Conservation (phyloP, 1,140 invertebrate species). For the Brachionus calyciflorus region DNA sequence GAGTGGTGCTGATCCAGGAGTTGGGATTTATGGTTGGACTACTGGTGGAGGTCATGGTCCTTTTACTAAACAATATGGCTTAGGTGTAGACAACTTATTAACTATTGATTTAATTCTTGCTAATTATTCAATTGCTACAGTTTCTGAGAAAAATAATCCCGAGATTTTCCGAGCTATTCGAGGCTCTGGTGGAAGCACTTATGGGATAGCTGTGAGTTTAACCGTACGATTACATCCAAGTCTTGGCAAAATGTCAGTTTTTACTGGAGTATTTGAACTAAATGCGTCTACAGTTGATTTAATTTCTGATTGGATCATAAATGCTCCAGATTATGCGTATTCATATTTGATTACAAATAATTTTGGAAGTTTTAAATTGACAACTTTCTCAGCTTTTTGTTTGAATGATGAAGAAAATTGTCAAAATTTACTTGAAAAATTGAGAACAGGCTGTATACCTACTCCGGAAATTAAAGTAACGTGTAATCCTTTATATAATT, state of each 20-base stretch:
- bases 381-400: background rate
- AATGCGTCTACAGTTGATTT: background rate
- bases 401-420: background rate
- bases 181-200: slow-evolving; percentile 52
- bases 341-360: slow-evolving; percentile 9
- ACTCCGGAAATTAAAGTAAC: background rate
- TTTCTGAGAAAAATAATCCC: slow-evolving; percentile 12
- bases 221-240: slow-evolving; percentile 49
- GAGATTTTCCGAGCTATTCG: slow-evolving; percentile 52
- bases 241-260: slow-evolving; percentile 18
- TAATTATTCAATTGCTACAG: slow-evolving; percentile 45
- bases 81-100: slow-evolving; percentile 52
- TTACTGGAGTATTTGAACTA: background rate
- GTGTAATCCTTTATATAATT: background rate
- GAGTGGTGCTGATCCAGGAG: slow-evolving; percentile 51
- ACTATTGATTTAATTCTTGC: slow-evolving; percentile 49
- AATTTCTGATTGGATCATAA: slow-evolving; percentile 14
- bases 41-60: slow-evolving; percentile 52
- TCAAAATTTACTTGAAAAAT: slow-evolving; percentile 1
- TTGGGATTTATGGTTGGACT: slow-evolving; percentile 51
- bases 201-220: slow-evolving; percentile 49
- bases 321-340: slow-evolving; percentile 16
- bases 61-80: slow-evolving; percentile 49
- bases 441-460: background rate
- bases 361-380: background rate